Percentiles rank a stretch among this genome's conserved stretches.
These are phyloP conservation scores for Sarotherodon lohbergeri DNA, from an alignment of 2,113 vertebrate genomes.

Conservation along the genomic window DNA sequence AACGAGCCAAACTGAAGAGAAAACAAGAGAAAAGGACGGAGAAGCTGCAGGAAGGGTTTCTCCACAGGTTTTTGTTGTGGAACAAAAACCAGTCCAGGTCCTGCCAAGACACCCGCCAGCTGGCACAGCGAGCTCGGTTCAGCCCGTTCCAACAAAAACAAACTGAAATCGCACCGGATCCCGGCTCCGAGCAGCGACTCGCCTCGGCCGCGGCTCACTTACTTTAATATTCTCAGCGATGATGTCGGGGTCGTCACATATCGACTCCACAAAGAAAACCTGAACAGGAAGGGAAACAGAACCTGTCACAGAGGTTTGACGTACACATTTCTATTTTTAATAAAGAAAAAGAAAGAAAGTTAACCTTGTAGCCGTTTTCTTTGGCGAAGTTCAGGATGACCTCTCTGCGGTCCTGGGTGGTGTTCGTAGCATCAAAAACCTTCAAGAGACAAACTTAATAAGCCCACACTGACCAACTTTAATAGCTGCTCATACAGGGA, in stretches of 20 bases:
- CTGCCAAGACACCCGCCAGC: neutral
- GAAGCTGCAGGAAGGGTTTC: neutral
- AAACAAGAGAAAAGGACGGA: neutral
- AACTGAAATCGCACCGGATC: rapidly evolving
- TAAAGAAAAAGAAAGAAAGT: rapidly evolving
- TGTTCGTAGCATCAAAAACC: constrained; percentile 91
- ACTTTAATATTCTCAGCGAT: constrained; percentile 85
- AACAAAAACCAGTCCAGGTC: neutral
- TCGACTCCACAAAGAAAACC: constrained; percentile 89
- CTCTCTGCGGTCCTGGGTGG: constrained; percentile 78
- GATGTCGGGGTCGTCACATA: constrained; percentile 84
- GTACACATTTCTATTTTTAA: neutral
- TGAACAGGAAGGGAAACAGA: constrained; percentile 9
- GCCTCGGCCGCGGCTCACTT: neutral
- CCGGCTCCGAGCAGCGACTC: neutral
- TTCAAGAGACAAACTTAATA: constrained; percentile 2
- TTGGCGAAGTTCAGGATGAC: constrained; percentile 80
- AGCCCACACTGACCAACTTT: neutral
- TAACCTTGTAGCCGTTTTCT: constrained; percentile 84
- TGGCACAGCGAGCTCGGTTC: neutral
- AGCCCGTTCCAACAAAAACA: neutral
- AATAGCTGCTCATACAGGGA: rapidly evolving
- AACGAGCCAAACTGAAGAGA: neutral
- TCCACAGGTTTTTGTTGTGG: neutral
- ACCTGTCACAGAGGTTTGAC: neutral